These are phyloP conservation scores for Macropis europaea DNA, from an alignment of 2,888 invertebrate species.

Conservation along the genomic window DNA sequence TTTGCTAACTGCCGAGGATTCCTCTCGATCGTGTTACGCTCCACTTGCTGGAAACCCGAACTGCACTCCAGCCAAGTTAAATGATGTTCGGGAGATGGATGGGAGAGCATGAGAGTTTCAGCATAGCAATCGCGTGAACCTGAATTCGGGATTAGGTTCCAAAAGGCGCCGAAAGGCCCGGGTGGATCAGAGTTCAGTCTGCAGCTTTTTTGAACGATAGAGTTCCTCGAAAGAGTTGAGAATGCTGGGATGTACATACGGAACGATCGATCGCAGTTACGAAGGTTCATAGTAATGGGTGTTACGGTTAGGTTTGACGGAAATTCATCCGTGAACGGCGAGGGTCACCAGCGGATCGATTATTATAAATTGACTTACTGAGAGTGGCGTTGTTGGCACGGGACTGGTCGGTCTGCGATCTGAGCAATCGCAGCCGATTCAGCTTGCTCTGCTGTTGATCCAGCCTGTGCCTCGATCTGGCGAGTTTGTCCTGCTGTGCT, in stretches of 20 bases:
- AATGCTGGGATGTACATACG: too few species aligned
- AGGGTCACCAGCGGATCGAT: too few species aligned
- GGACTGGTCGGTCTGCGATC: slow-evolving; percentile 96
- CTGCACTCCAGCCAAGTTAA: background rate
- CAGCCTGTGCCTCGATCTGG: slow-evolving; percentile 93
- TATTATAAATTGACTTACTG: slow-evolving; percentile 85
- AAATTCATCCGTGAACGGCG: too few species aligned
- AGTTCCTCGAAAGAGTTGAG: too few species aligned
- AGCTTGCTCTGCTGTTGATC: slow-evolving; percentile 97
- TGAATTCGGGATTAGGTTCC: too few species aligned
- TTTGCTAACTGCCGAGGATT: background rate
- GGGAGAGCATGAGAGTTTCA: background rate
- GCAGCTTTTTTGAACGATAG: too few species aligned
- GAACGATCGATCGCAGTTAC: too few species aligned
- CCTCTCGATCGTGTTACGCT: background rate
- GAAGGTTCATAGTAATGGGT: too few species aligned
- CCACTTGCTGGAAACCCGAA: background rate
- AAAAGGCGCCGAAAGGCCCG: too few species aligned
- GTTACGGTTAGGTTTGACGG: too few species aligned
- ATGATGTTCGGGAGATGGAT: background rate
- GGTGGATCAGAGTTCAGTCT: too few species aligned
- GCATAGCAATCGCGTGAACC: too few species aligned
- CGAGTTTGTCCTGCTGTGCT: slow-evolving; percentile 93
- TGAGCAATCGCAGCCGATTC: slow-evolving; percentile 92
- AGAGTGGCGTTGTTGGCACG: slow-evolving; percentile 94